Percentiles rank a stretch among this genome's conserved stretches.
phyloP scores from a whole-genome alignment of 2,797 vertebrate species.

The Phylloscopus collybita region DNA sequence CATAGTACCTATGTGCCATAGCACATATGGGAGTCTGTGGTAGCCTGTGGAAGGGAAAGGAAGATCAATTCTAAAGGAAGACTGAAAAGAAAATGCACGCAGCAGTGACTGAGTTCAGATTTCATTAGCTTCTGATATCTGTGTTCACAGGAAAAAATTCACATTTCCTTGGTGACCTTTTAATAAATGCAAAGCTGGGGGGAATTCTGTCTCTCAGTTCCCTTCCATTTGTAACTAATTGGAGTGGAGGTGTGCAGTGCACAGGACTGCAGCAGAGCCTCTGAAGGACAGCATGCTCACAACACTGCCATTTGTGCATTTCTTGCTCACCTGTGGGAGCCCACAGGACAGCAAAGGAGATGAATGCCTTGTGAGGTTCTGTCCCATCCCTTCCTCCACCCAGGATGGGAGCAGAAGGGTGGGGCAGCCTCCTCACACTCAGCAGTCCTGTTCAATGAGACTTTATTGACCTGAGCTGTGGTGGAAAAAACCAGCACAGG shows the following conservation, averaged over 20 bases:
- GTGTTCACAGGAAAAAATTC: constrained; percentile 47
- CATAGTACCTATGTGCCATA: too few relatives aligned
- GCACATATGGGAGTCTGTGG: neutral
- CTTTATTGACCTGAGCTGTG: rapidly evolving
- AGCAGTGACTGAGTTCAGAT: constrained; percentile 52
- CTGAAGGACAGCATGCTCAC: neutral
- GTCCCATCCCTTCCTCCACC: neutral
- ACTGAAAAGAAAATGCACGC: neutral
- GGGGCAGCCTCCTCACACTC: neutral
- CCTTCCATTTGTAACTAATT: constrained; percentile 44
- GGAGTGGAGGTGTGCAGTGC: neutral
- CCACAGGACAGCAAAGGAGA: neutral
- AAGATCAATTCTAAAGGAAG: neutral
- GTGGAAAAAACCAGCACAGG: neutral
- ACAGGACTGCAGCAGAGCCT: neutral
- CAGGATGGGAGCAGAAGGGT: neutral
- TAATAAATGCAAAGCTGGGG: constrained; percentile 53
- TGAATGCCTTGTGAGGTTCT: neutral
- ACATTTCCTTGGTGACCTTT: constrained; percentile 74
- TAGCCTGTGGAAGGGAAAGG: neutral
- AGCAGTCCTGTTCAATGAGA: neutral
- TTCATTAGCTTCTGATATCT: constrained; percentile 68
- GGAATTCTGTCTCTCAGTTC: constrained; percentile 25
- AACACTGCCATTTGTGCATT: rapidly evolving
- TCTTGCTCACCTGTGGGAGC: neutral